phyloP scores from a whole-genome alignment of 2,113 vertebrate genomes.

The Caracal caracal region DNA sequence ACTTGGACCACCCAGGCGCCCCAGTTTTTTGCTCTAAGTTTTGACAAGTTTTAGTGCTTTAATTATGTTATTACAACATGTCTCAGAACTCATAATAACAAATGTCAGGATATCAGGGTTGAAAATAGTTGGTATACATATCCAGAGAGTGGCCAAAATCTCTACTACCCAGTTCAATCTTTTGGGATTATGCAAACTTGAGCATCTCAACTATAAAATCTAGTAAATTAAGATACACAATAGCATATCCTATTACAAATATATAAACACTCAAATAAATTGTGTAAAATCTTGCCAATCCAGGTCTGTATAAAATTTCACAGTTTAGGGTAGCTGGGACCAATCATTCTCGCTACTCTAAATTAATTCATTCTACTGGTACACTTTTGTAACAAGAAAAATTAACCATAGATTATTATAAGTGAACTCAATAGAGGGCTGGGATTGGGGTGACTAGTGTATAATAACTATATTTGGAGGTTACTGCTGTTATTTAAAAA shows the following conservation, averaged over 20 bases:
- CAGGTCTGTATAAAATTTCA: not conserved
- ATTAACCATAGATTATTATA: not conserved
- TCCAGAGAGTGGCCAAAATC: not conserved
- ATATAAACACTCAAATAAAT: not conserved
- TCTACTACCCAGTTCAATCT: not conserved
- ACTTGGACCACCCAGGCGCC: too few species aligned
- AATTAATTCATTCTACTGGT: not conserved
- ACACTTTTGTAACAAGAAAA: not conserved
- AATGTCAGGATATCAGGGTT: not conserved
- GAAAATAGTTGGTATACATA: not conserved
- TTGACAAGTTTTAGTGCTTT: slow-evolving; percentile 21
- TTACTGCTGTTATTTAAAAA: not conserved
- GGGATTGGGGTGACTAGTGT: not conserved
- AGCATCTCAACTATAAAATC: not conserved
- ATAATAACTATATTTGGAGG: not conserved
- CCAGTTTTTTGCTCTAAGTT: not conserved
- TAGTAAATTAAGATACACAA: not conserved
- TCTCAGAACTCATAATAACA: not conserved
- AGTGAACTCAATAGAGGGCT: not conserved
- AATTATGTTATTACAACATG: not conserved
- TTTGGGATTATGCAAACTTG: not conserved
- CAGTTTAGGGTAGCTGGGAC: not conserved
- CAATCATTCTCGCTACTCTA: not conserved
- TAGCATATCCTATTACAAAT: not conserved
- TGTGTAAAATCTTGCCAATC: not conserved